phyloP scores from a whole-genome alignment of 2,797 vertebrate genomes.

The Australoheros facetus region DNA sequence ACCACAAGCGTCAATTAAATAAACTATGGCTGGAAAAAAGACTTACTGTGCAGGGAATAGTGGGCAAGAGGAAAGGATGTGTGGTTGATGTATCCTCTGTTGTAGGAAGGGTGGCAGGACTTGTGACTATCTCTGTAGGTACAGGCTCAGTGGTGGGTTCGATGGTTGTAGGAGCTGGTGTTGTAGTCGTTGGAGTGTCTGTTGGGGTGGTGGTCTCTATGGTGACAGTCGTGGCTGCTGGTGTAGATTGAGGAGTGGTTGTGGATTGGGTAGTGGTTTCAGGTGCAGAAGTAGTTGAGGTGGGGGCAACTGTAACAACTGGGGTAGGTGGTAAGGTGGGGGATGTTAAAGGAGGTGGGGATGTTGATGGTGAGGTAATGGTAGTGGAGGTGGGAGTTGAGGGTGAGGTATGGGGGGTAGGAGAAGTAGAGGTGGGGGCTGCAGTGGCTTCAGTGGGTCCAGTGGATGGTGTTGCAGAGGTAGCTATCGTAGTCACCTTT shows the following conservation, averaged over 20 bases:
- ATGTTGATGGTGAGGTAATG: conserved; percentile 1
- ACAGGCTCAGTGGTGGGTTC: conserved; percentile 41
- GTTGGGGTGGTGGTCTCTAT: conserved; percentile 43
- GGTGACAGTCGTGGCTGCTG: conserved; percentile 19
- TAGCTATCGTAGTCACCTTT: background rate
- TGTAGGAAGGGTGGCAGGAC: conserved; percentile 44
- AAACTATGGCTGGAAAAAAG: background rate
- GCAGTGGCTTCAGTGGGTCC: conserved; percentile 44
- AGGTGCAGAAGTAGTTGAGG: conserved; percentile 21
- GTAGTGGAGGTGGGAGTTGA: conserved; percentile 31
- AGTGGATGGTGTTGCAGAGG: conserved; percentile 35
- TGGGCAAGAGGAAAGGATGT: conserved; percentile 73
- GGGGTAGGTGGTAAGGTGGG: conserved; percentile 27
- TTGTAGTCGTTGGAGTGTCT: conserved; percentile 46
- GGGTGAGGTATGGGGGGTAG: conserved; percentile 16
- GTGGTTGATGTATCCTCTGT: conserved; percentile 61
- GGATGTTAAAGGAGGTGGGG: conserved; percentile 28
- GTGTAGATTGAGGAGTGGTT: conserved; percentile 14
- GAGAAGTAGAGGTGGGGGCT: conserved; percentile 31
- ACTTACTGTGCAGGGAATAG: conserved; percentile 81
- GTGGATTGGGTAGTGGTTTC: conserved; percentile 21
- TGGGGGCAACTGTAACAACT: conserved; percentile 14
- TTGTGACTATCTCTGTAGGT: conserved; percentile 58
- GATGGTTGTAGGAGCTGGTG: conserved; percentile 25
- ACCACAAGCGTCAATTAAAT: background rate